Evolutionary conservation across 2,797 vertebrate genomes (phyloP).

Genomic region (Anguilla pacifica): DNA sequence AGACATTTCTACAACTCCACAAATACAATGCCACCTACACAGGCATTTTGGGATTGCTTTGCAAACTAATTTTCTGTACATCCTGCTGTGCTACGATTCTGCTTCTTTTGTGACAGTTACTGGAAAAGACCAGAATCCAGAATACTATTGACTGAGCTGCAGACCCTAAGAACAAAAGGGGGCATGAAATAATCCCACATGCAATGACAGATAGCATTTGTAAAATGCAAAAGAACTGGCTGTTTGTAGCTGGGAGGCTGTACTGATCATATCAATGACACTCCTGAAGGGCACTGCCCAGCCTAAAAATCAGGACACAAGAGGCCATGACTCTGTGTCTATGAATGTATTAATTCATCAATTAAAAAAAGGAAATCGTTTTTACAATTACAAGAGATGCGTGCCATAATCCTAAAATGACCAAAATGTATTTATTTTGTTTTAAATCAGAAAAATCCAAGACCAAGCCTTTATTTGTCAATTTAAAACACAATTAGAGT

Average conservation of each 20-base stretch:
- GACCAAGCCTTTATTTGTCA: background rate
- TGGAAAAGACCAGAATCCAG: conserved; percentile 54
- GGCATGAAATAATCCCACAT: conserved; percentile 51
- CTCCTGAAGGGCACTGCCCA: background rate
- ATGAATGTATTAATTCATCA: background rate
- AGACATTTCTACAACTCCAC: conserved; percentile 20
- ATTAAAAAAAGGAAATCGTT: background rate
- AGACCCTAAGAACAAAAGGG: conserved; percentile 45
- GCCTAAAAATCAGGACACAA: background rate
- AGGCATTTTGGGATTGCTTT: conserved; percentile 42
- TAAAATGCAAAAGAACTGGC: background rate
- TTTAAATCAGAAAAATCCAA: background rate
- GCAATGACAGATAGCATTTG: background rate
- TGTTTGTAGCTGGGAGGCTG: background rate
- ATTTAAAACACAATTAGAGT: background rate
- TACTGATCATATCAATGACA: conserved; percentile 3
- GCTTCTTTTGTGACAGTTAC: conserved; percentile 41
- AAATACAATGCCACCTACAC: conserved; percentile 28
- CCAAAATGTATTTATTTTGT: background rate
- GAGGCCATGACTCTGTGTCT: background rate
- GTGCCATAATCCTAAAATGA: background rate
- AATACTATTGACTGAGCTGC: conserved; percentile 52
- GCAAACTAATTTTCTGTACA: conserved; percentile 52
- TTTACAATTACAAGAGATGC: background rate
- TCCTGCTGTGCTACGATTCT: conserved; percentile 54